These are phyloP conservation scores for Periophthalmus magnuspinnatus DNA, from an alignment of 2,797 vertebrate species.

Conservation along the genomic window DNA sequence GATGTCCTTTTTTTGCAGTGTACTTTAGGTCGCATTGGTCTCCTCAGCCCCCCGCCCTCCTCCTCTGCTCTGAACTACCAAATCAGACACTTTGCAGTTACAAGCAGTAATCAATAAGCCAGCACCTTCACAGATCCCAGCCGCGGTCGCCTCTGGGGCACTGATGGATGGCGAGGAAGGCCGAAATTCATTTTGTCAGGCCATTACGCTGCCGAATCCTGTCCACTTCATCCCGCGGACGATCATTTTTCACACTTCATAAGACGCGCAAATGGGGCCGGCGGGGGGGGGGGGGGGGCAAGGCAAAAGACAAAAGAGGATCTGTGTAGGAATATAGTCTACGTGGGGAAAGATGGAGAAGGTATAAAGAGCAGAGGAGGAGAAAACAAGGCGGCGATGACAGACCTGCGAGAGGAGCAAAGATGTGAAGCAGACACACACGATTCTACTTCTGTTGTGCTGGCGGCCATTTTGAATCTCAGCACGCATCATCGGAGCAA, in stretches of 20 bases:
- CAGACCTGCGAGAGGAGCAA: slow-evolving; percentile 36
- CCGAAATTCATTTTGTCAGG: slow-evolving; percentile 76
- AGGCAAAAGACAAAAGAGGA: slow-evolving; percentile 21
- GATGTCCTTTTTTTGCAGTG: background rate
- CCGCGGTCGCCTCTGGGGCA: slow-evolving; percentile 63
- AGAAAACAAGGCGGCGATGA: slow-evolving; percentile 41
- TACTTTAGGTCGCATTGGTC: background rate
- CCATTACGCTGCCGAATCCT: slow-evolving; percentile 71
- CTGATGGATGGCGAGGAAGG: slow-evolving; percentile 75
- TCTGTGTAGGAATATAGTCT: slow-evolving; percentile 32
- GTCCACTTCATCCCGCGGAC: slow-evolving; percentile 74
- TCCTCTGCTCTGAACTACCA: slow-evolving; percentile 41
- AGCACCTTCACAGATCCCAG: slow-evolving; percentile 73
- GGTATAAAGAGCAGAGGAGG: slow-evolving; percentile 23
- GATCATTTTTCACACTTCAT: slow-evolving; percentile 77
- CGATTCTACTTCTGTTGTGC: slow-evolving; percentile 18
- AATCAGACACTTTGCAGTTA: slow-evolving; percentile 75
- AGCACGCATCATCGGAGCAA: slow-evolving; percentile 3
- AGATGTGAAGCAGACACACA: slow-evolving; percentile 38
- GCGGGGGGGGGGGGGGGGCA: slow-evolving; percentile 42
- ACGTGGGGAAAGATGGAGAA: slow-evolving; percentile 32
- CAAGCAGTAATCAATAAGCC: slow-evolving; percentile 76
- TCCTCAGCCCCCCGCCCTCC: slow-evolving; percentile 1
- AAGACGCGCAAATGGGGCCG: slow-evolving; percentile 63
- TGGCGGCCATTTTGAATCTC: slow-evolving; percentile 17